Base-by-base conservation (phyloP, 1,140 invertebrate species). In the Spodoptera frugiperda region DNA sequence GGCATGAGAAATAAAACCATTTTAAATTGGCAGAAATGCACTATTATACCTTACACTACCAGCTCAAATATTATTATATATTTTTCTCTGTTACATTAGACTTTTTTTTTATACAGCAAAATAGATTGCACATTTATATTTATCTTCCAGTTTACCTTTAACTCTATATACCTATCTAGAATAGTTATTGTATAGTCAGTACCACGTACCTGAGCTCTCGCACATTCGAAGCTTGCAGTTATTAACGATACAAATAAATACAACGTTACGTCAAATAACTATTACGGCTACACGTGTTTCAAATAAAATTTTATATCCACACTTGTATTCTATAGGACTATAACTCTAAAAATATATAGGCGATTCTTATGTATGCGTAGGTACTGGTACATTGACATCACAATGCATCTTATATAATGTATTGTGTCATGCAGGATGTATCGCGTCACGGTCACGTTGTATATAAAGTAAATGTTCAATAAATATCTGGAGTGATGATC, bases 281-380 rank as follows among this genome's bases (percentile, higher is more conserved):
- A 83, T 87, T 83, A 84, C 77, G 55, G 83, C n/a, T 91, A 88
- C 91, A 93, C 91, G 91, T 91, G 91, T 91, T 87, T 80, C 78
- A 78, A 87, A 93, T 93, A 91, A 93, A 91, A 83, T 80, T 91
- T 91, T 89, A 91, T 91, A 89, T 84, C 87, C 88, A 90, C 84
- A 84, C 86, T 83, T 87, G 77, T 80, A 85, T 87, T 87, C 78
- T 89, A 84, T 88, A 84, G 82, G 82, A 87, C 82, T 81, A 90
- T 92, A 91, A 92, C 84, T 88, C 80, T 89, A 80, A 86, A 84
- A 87, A 87, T 84, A 89, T 89, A 92, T 90, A 91, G 87, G 86
- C 85, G 76, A 88, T 87, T 86, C 82, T 80, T 82, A 84, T 82
- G 63, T 54, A 81, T 81, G 84, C 82, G 84, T 91, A 84, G 86